A percentile compares a stretch with the other conserved stretches of the same genome.
Conservation (phyloP, 2,113 vertebrate species). For the Motacilla alba region DNA sequence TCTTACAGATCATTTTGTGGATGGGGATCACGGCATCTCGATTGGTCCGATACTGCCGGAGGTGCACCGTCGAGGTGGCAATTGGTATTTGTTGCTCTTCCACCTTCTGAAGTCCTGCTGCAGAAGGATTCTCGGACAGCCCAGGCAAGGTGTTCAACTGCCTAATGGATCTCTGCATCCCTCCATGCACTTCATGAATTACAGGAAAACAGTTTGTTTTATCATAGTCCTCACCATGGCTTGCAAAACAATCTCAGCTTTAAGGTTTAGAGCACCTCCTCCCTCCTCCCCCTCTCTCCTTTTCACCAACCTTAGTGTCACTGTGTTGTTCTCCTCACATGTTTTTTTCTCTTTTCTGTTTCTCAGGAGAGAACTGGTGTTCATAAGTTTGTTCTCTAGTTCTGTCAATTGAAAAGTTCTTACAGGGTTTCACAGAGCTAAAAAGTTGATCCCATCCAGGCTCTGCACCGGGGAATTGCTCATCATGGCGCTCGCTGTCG, state of each 20-base stretch:
- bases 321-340: background rate
- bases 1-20: background rate
- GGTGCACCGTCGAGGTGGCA: fast-evolving
- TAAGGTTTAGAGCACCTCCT: background rate
- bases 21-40: background rate
- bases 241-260: background rate
- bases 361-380: background rate
- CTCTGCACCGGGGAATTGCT: fast-evolving
- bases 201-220: background rate
- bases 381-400: background rate
- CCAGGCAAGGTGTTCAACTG: background rate
- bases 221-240: background rate
- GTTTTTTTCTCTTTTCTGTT: background rate
- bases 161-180: background rate
- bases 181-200: background rate
- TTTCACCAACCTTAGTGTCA: background rate
- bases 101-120: background rate
- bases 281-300: background rate
- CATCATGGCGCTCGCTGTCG: fast-evolving
- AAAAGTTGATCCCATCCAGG: background rate
- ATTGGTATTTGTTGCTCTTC: fast-evolving
- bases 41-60: fast-evolving
- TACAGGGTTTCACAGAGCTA: fast-evolving
- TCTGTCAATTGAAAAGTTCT: background rate
- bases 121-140: fast-evolving